Percentiles rank a stretch among this genome's conserved stretches.
phyloP scores from a whole-genome alignment of 2,113 vertebrate species.

The Eurypyga helias region DNA sequence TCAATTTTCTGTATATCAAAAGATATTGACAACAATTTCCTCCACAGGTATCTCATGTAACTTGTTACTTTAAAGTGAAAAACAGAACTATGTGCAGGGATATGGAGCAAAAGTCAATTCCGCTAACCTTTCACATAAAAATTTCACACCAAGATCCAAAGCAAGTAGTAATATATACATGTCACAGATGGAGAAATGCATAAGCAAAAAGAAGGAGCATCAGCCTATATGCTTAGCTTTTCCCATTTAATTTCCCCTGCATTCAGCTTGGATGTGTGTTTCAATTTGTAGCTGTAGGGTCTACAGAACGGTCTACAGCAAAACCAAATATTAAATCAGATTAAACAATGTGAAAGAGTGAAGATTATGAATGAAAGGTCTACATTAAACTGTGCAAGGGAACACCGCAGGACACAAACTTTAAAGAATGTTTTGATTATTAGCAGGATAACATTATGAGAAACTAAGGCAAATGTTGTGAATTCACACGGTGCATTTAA shows the following conservation, averaged over 20 bases:
- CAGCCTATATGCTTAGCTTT: background rate
- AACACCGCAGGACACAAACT: background rate
- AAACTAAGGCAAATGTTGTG: background rate
- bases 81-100: background rate
- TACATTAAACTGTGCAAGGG: background rate
- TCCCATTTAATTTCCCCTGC: background rate
- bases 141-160: background rate
- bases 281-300: background rate
- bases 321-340: background rate
- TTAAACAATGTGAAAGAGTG: background rate
- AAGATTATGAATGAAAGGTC: background rate
- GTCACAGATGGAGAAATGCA: background rate
- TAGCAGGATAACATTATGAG: background rate
- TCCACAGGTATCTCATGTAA: background rate
- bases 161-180: background rate
- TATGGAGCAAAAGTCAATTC: background rate
- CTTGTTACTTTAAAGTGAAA: background rate
- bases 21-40: background rate
- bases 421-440: background rate
- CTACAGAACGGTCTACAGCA: background rate
- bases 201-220: background rate
- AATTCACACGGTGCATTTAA: background rate
- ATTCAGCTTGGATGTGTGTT: background rate
- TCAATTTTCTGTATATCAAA: background rate
- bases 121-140: background rate